phyloP scores from a whole-genome alignment of 2,113 vertebrate genomes.

The Sebastes schlegelii region DNA sequence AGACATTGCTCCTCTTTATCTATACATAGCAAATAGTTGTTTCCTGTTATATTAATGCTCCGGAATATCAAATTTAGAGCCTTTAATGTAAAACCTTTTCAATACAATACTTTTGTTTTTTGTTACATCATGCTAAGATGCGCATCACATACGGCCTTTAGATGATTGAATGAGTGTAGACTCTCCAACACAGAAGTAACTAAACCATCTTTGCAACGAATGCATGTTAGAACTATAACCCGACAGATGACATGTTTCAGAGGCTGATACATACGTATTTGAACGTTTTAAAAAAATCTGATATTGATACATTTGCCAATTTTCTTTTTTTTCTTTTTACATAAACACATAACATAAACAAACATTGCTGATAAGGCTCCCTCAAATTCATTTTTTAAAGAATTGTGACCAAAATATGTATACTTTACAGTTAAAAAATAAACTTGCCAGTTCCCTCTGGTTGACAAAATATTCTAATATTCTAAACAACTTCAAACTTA shows the following conservation, averaged over 20 bases:
- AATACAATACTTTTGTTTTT: slow-evolving; percentile 34
- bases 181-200: neutral
- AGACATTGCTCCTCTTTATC: too few species aligned
- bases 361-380: neutral
- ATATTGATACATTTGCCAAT: neutral
- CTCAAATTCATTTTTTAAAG: neutral
- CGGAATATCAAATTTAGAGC: too few species aligned
- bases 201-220: neutral
- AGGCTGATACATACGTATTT: neutral
- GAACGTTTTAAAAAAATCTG: neutral
- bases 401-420: too few species aligned
- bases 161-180: neutral
- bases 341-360: neutral
- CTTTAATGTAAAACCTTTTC: slow-evolving; percentile 41
- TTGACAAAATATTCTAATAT: too few species aligned
- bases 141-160: neutral
- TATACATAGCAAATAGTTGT: too few species aligned
- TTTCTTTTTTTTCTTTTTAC: too few species aligned
- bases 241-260: neutral
- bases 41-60: too few species aligned
- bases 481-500: too few species aligned
- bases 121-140: slow-evolving; percentile 7
- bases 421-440: too few species aligned
- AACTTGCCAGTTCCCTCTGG: too few species aligned
- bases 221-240: neutral